Percentiles rank a stretch among this genome's conserved stretches.
Conservation (phyloP, 2,797 vertebrate genomes). For the Siniperca undulata region DNA sequence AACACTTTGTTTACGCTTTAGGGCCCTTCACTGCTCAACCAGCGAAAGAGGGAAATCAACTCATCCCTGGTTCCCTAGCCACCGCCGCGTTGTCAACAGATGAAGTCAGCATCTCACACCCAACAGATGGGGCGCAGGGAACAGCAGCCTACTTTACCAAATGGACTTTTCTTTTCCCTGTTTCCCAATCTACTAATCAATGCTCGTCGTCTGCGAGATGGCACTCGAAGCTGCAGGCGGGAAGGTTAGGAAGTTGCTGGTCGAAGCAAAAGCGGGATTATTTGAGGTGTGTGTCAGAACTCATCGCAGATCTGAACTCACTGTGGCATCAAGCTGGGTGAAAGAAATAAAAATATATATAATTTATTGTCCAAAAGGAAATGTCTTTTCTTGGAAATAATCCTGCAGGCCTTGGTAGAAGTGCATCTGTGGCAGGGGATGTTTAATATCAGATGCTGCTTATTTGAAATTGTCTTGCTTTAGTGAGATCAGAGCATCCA, state of each 20-base stretch:
- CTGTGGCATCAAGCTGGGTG: constrained; percentile 6
- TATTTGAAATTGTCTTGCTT: constrained; percentile 70
- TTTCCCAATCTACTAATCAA: constrained; percentile 62
- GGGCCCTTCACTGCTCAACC: constrained; percentile 81
- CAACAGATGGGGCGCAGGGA: constrained; percentile 79
- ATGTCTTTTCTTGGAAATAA: constrained; percentile 63
- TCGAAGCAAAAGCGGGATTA: constrained; percentile 31
- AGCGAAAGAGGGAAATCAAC: constrained; percentile 79
- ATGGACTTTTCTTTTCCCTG: constrained; percentile 70
- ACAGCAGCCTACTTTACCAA: constrained; percentile 80
- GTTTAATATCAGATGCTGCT: constrained; percentile 78
- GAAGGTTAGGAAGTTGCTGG: constrained; percentile 42
- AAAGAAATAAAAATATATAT: background rate
- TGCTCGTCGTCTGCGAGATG: constrained; percentile 43
- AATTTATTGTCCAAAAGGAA: constrained; percentile 58
- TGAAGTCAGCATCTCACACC: constrained; percentile 82
- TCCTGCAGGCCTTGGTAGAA: constrained; percentile 62
- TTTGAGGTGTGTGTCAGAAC: constrained; percentile 21
- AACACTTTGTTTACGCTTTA: constrained; percentile 86
- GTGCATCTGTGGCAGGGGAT: constrained; percentile 56
- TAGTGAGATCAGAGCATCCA: constrained; percentile 76
- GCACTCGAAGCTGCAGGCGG: constrained; percentile 32
- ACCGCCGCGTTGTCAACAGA: constrained; percentile 74
- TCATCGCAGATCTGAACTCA: constrained; percentile 25
- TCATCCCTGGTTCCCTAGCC: constrained; percentile 76